phyloP scores from a whole-genome alignment of 1,140 invertebrate genomes.

The Pollicipes pollicipes region DNA sequence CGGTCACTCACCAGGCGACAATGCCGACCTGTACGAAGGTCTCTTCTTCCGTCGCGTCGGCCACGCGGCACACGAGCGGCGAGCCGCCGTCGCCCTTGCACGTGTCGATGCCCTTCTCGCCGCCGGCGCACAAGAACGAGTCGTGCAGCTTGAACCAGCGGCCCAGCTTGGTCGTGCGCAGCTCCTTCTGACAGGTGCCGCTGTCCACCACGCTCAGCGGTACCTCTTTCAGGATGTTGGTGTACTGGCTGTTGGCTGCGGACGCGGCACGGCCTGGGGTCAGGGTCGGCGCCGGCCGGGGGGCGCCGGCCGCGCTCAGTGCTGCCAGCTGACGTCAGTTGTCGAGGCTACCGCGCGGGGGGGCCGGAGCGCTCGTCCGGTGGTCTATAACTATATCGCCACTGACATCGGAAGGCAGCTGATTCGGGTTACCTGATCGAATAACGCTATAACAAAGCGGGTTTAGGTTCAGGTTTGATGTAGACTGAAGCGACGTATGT shows the following conservation, averaged over 20 bases:
- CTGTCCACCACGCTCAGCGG: neutral
- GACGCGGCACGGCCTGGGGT: too few species aligned
- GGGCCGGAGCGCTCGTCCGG: too few species aligned
- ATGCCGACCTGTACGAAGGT: neutral
- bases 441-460: too few species aligned
- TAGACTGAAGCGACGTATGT: too few species aligned
- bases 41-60: neutral
- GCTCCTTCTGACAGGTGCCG: neutral
- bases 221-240: constrained; percentile 4
- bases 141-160: neutral
- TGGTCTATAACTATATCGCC: too few species aligned
- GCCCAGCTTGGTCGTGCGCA: neutral
- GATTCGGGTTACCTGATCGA: too few species aligned
- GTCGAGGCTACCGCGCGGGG: too few species aligned
- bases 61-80: neutral
- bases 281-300: too few species aligned
- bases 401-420: too few species aligned
- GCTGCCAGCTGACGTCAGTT: too few species aligned
- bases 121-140: neutral
- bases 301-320: too few species aligned
- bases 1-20: neutral
- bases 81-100: constrained; percentile 10
- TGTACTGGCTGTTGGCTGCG: neutral
- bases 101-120: neutral
- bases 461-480: too few species aligned